A percentile compares a stretch with the other conserved stretches of the same genome.
These are phyloP conservation scores for Drosophila parabipectinata DNA, from an alignment of 1,140 invertebrate species.

Conservation along the genomic window DNA sequence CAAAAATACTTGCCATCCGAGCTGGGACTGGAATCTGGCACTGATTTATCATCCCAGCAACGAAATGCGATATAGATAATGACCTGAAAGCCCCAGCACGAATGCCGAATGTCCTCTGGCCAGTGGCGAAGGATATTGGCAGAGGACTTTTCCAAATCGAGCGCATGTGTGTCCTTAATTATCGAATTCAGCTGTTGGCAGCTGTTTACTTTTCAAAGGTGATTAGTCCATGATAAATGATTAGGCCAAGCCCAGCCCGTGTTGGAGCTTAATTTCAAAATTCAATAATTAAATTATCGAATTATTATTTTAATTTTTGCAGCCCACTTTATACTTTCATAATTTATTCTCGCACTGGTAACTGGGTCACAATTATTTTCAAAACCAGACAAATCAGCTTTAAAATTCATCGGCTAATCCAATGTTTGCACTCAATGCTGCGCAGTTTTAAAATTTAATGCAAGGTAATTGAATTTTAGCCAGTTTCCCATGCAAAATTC, in stretches of 20 bases:
- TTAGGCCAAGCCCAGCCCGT: neutral
- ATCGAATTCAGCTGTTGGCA: conserved; percentile 22
- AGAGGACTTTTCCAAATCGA: neutral
- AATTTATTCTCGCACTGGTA: no score
- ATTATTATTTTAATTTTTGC: no score
- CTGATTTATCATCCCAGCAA: conserved; percentile 37
- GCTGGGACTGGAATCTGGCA: conserved; percentile 19
- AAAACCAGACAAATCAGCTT: neutral
- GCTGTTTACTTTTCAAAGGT: conserved; percentile 7
- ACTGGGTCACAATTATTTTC: neutral
- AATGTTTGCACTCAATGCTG: neutral
- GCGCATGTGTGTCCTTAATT: conserved; percentile 24
- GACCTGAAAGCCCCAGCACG: conserved; percentile 25
- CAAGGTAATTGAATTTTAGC: conserved; percentile 3
- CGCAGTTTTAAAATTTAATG: conserved; percentile 1
- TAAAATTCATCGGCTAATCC: neutral
- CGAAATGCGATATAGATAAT: conserved; percentile 36
- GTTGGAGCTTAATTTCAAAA: neutral
- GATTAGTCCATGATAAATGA: conserved; percentile 1
- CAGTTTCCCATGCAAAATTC: neutral
- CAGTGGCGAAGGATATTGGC: neutral
- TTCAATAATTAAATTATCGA: neutral
- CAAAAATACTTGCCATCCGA: conserved; percentile 14
- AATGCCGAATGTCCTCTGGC: conserved; percentile 7
- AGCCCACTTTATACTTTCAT: no score